A percentile compares a stretch with the other conserved stretches of the same genome.
These are phyloP conservation scores for Buphagus erythrorhynchus DNA, from an alignment of 2,797 vertebrate species.

Conservation along the genomic window DNA sequence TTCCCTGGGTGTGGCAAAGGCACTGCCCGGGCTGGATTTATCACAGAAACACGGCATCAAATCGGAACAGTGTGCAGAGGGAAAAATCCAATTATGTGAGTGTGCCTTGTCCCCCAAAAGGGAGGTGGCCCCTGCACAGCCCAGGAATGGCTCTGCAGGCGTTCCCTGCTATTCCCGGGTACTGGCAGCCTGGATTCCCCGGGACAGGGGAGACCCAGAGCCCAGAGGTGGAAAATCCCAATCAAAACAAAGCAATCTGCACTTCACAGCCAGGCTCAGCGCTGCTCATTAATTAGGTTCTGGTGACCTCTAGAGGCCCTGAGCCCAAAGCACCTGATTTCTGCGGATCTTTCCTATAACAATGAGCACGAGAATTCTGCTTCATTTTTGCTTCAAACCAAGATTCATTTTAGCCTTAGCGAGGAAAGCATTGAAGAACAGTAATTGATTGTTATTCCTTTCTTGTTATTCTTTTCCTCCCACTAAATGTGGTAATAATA, in stretches of 20 bases:
- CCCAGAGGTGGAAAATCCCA: background rate
- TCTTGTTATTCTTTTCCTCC: background rate
- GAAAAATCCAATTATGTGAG: fast-evolving
- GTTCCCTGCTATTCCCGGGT: background rate
- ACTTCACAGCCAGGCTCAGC: background rate
- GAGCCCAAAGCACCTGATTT: background rate
- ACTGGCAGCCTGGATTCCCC: background rate
- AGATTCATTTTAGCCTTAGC: background rate
- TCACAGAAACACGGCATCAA: background rate
- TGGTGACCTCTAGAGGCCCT: conserved; percentile 69
- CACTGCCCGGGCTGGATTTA: background rate
- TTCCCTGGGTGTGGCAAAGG: background rate
- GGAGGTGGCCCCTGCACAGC: background rate
- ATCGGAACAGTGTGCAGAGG: fast-evolving
- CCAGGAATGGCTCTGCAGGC: background rate
- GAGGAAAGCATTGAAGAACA: background rate
- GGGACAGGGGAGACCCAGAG: background rate
- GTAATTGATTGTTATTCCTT: background rate
- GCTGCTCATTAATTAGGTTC: conserved; percentile 22
- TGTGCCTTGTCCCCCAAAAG: background rate
- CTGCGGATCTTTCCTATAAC: background rate
- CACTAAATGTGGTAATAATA: background rate
- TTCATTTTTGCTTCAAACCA: background rate
- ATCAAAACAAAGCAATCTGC: background rate
- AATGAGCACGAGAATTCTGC: background rate